phyloP scores from a whole-genome alignment of 2,797 vertebrate genomes.

The Lepus townsendii region DNA sequence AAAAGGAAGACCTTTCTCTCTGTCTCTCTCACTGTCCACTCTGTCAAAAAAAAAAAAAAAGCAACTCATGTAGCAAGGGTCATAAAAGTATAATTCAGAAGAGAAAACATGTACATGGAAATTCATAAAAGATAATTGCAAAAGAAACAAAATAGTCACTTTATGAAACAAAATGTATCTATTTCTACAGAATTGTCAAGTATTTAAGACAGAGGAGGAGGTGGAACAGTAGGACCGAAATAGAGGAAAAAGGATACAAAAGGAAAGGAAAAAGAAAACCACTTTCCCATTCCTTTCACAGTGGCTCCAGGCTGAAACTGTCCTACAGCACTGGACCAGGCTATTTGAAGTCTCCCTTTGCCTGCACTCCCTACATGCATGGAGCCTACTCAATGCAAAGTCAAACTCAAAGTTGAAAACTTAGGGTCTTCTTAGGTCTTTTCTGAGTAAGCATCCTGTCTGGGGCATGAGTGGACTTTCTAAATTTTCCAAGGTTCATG shows the following conservation, averaged over 20 bases:
- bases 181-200: not conserved
- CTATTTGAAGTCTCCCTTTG: not conserved
- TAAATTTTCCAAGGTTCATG: not conserved
- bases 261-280: not conserved
- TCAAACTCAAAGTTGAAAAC: not conserved
- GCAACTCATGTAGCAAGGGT: not conserved
- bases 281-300: not conserved
- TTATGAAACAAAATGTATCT: not conserved
- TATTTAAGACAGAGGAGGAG: not conserved
- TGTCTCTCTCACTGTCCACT: no score
- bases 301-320: accelerated
- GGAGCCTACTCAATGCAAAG: not conserved
- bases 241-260: not conserved
- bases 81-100: not conserved
- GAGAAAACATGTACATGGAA: not conserved
- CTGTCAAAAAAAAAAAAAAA: not conserved
- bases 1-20: no score
- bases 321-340: no score
- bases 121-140: not conserved
- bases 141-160: not conserved
- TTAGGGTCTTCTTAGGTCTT: not conserved
- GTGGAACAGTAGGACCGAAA: not conserved
- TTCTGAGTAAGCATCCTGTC: not conserved
- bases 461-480: not conserved
- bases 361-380: not conserved